phyloP scores from a whole-genome alignment of 2,113 vertebrate species.

The Sakesphorus luctuosus region DNA sequence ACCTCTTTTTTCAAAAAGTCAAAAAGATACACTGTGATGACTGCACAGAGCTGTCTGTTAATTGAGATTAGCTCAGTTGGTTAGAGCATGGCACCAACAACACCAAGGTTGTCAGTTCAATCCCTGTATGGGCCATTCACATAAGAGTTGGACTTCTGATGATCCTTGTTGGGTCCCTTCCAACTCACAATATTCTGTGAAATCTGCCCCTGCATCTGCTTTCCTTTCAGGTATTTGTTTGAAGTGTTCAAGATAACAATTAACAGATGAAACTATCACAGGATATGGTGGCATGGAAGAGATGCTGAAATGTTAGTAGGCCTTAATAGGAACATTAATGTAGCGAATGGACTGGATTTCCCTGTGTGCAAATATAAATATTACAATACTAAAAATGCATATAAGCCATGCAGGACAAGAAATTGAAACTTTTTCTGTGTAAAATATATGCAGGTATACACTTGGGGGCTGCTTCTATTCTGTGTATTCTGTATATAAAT shows the following conservation, averaged over 20 bases:
- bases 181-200: neutral
- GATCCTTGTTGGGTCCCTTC: neutral
- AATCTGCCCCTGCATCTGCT: neutral
- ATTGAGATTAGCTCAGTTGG: neutral
- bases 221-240: neutral
- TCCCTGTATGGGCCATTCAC: neutral
- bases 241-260: neutral
- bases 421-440: neutral
- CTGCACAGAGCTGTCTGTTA: neutral
- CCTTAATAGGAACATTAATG: neutral
- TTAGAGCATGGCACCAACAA: neutral
- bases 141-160: neutral
- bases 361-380: rapidly evolving
- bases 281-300: neutral
- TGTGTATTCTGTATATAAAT: neutral
- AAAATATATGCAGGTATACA: neutral
- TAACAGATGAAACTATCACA: neutral
- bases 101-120: neutral
- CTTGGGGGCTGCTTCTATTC: neutral
- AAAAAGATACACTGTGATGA: neutral
- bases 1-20: neutral
- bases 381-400: neutral
- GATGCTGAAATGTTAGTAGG: neutral
- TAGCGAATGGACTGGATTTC: neutral
- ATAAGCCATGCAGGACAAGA: neutral